phyloP scores from a whole-genome alignment of 2,113 vertebrate genomes.

The Malurus alboscapulatus region DNA sequence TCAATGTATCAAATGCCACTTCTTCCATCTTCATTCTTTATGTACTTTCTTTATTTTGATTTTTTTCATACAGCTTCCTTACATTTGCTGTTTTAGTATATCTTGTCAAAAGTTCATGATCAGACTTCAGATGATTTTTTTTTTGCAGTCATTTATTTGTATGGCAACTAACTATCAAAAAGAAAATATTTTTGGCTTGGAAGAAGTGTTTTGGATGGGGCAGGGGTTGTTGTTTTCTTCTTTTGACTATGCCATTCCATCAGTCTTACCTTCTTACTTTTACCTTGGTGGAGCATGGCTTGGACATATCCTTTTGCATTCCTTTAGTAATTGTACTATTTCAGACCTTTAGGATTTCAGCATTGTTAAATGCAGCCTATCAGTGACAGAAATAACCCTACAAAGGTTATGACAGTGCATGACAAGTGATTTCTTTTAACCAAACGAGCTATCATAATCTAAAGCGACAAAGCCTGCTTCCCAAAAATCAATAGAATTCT shows the following conservation, averaged over 20 bases:
- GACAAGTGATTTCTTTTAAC: background rate
- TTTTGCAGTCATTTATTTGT: background rate
- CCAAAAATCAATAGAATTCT: background rate
- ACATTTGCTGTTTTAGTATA: background rate
- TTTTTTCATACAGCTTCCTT: background rate
- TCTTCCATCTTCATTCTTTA: background rate
- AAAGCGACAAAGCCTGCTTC: background rate
- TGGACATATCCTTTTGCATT: background rate
- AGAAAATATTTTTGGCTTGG: background rate
- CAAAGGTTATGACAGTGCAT: background rate
- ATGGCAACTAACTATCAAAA: background rate
- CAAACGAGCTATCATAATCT: background rate
- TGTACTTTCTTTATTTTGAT: background rate
- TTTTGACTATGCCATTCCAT: background rate
- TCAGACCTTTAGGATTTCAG: background rate
- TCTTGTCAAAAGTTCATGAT: background rate
- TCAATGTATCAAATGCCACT: background rate
- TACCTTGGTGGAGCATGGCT: background rate
- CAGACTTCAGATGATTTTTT: background rate
- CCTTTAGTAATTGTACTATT: background rate
- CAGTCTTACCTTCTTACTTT: background rate
- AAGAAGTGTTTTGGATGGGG: fast-evolving
- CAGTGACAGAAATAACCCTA: background rate
- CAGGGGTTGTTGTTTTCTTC: fast-evolving
- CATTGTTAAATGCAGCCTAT: background rate